Evolutionary conservation across 2,888 invertebrate species (phyloP), one percentile per base, ranked within the genome.

Genomic region (Oconnorella tubifera): DNA sequence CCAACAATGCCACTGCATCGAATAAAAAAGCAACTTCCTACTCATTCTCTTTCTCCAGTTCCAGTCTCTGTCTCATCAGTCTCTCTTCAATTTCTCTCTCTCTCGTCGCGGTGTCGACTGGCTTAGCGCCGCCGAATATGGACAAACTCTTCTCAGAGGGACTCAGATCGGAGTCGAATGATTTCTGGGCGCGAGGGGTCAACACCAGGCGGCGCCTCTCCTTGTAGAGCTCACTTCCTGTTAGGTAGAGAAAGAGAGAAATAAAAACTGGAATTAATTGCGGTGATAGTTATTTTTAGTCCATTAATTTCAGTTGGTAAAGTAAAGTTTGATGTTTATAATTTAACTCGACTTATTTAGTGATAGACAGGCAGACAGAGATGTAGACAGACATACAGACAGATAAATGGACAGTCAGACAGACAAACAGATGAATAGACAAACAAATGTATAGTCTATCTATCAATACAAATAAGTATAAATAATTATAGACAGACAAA

Each of bases 61-160:
- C 67, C 65, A 57, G 53, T 51, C 25, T 51, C 25, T 51, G 53
- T 10, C 53, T 10, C 53, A 51, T 6, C 53, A 94, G 84, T 72
- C 91, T 88, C 78, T 92, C 91, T 79, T 96, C 96, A 70, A 96
- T 95, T 84, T 93, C 91, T 62, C 91, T 86, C 77, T 95, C 94
- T 74, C 90, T 87, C 55, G 91, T 89, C 60, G 91, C 88, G 1
- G 96, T 97, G 79, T 96, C 94, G 0, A 97, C 96, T 0, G 96
- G 96, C 80, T 90, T 92, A 27, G 96, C 96, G 33, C 88, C 89
- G n/a, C 96, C 96, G 80, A 96, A 96, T 72, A 96, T 93, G 19
- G 81, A 90, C 57, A 88, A 87, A 59, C 63, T 50, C 33, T 83
- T 59, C 63, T 88, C 89, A 33, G 86, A 83, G 0, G 92, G 91